phyloP scores from a whole-genome alignment of 2,797 vertebrate species.

The Schizothorax lantsangensis region DNA sequence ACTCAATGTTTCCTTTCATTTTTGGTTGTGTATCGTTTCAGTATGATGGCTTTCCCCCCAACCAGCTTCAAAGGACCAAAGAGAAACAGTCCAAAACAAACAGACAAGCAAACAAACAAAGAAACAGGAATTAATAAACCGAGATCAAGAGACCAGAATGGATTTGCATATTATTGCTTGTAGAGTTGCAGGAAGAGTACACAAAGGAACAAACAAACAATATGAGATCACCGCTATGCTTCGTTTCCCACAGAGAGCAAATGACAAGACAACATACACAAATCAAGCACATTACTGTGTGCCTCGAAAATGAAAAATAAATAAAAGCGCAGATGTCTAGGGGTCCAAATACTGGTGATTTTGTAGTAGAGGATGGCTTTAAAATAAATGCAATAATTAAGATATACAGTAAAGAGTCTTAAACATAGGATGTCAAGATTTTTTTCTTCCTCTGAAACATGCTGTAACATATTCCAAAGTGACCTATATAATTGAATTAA shows the following conservation, averaged over 20 bases:
- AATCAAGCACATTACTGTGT: constrained; percentile 39
- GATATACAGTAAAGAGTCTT: neutral
- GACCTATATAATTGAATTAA: neutral
- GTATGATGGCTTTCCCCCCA: neutral
- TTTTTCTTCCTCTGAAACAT: neutral
- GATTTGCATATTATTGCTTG: constrained; percentile 50
- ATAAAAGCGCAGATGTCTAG: neutral
- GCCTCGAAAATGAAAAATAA: constrained; percentile 27
- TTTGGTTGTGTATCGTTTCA: constrained; percentile 19
- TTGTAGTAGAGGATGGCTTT: neutral
- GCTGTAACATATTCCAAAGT: neutral
- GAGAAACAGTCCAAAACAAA: constrained; percentile 20
- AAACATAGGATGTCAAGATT: neutral
- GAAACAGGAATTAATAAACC: constrained; percentile 43
- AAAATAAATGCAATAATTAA: neutral
- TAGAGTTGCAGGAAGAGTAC: constrained; percentile 25
- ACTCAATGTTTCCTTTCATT: constrained; percentile 15
- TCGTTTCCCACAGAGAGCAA: constrained; percentile 33
- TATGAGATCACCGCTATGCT: constrained; percentile 19
- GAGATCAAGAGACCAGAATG: constrained; percentile 31
- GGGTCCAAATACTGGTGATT: neutral
- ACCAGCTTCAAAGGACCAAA: constrained; percentile 24
- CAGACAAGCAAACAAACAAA: constrained; percentile 39
- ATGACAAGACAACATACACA: constrained; percentile 39
- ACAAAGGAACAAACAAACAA: constrained; percentile 49